These are phyloP conservation scores for Sceloporus undulatus DNA, from an alignment of 2,113 vertebrate genomes.

Conservation along the genomic window DNA sequence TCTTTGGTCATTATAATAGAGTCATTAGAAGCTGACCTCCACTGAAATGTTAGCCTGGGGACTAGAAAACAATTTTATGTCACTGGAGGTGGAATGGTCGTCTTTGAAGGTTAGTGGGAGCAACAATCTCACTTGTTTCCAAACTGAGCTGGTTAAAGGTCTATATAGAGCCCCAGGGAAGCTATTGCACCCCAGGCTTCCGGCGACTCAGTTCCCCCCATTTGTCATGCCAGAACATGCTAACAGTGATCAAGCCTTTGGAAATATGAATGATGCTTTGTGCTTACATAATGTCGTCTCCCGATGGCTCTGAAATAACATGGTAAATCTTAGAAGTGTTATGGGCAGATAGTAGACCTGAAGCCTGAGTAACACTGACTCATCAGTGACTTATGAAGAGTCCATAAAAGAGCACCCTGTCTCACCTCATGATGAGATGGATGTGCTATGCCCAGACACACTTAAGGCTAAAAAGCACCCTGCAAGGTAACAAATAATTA, in stretches of 20 bases:
- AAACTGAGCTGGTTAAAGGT: neutral
- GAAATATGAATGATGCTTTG: rapidly evolving
- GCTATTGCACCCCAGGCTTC: neutral
- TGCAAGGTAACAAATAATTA: neutral
- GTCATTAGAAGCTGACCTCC: neutral
- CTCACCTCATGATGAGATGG: neutral
- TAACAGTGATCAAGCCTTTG: rapidly evolving
- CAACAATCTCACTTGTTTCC: neutral
- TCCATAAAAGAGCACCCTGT: neutral
- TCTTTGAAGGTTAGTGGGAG: neutral
- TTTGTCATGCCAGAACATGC: rapidly evolving
- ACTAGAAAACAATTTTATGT: neutral
- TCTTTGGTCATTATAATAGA: neutral
- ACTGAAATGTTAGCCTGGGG: neutral
- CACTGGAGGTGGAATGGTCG: neutral
- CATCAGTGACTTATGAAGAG: rapidly evolving
- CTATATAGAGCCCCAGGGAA: neutral
- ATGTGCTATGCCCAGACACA: neutral
- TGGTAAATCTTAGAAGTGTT: rapidly evolving
- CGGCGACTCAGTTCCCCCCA: neutral
- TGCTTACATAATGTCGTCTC: rapidly evolving
- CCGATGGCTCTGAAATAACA: rapidly evolving
- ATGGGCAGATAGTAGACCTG: rapidly evolving
- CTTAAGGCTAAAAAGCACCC: neutral
- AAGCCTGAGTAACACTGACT: rapidly evolving